phyloP scores from a whole-genome alignment of 2,888 invertebrate genomes.

The Candidula unifasciata region DNA sequence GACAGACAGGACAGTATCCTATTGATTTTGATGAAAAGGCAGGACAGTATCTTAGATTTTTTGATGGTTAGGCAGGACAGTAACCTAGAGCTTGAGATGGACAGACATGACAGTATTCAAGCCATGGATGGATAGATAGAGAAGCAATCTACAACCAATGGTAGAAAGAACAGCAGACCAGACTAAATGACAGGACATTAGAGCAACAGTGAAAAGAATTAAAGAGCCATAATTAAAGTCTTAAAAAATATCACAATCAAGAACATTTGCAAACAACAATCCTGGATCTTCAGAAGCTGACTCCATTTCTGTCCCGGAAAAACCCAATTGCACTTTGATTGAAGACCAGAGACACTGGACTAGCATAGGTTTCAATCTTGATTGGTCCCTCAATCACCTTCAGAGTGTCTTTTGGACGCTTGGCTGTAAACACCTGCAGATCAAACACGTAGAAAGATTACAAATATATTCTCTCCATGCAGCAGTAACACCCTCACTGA shows the following conservation, averaged over 20 bases:
- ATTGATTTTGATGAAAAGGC: too few relatives aligned
- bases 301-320: constrained; percentile 90
- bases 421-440: constrained; percentile 53
- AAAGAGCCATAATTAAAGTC: background rate
- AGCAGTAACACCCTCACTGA: background rate
- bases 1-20: too few relatives aligned
- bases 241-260: constrained; percentile 7
- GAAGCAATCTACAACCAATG: background rate
- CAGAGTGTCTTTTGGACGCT: constrained; percentile 68
- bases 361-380: constrained; percentile 88
- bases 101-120: too few relatives aligned
- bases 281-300: constrained; percentile 80
- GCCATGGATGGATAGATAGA: too few relatives aligned
- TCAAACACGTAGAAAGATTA: background rate
- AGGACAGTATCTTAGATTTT: too few relatives aligned
- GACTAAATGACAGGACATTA: background rate
- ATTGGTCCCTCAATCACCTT: constrained; percentile 79
- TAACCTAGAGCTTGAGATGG: too few relatives aligned
- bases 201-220: background rate
- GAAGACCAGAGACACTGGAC: constrained; percentile 86
- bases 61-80: too few relatives aligned
- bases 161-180: too few relatives aligned
- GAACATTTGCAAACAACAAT: background rate
- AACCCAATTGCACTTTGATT: constrained; percentile 91
- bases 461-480: background rate